Conservation (phyloP, 2,888 invertebrate species). For the Siphlonurus alternatus region DNA sequence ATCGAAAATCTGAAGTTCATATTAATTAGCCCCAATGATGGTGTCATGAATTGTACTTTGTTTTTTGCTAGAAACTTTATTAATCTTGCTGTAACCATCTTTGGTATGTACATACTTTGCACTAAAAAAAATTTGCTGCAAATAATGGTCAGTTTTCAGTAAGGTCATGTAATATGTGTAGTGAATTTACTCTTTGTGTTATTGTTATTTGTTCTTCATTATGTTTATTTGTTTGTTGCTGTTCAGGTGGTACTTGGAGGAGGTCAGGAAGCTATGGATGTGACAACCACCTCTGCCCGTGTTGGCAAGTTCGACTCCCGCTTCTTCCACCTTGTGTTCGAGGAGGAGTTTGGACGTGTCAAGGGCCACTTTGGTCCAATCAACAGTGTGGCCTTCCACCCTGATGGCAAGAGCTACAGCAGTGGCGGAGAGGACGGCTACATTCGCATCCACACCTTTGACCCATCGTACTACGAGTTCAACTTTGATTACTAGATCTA, state of each 20-base stretch:
- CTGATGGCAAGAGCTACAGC: conserved; percentile 90
- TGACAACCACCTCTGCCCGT: conserved; percentile 84
- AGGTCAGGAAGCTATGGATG: conserved; percentile 99
- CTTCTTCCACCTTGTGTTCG: conserved; percentile 90
- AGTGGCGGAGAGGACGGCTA: conserved; percentile 99
- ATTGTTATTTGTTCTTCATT: no score
- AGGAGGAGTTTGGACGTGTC: conserved; percentile 93
- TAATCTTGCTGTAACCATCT: no score
- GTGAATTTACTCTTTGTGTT: no score
- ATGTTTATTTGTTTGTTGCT: no score
- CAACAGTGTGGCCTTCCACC: conserved; percentile 95
- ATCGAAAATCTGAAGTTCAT: no score
- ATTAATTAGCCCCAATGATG: no score
- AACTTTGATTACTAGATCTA: conserved; percentile 72
- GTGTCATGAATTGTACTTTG: no score
- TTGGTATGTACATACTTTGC: no score
- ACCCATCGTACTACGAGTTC: conserved; percentile 91
- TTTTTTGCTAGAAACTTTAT: no score
- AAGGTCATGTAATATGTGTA: no score
- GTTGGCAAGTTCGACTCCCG: conserved; percentile 93
- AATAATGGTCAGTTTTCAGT: no score
- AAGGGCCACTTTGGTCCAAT: conserved; percentile 99
- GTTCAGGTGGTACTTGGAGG: conserved; percentile 78
- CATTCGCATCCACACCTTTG: conserved; percentile 88
- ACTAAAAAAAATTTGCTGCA: no score